Conservation (phyloP, 2,113 vertebrate genomes). For the Oenanthe melanoleuca region DNA sequence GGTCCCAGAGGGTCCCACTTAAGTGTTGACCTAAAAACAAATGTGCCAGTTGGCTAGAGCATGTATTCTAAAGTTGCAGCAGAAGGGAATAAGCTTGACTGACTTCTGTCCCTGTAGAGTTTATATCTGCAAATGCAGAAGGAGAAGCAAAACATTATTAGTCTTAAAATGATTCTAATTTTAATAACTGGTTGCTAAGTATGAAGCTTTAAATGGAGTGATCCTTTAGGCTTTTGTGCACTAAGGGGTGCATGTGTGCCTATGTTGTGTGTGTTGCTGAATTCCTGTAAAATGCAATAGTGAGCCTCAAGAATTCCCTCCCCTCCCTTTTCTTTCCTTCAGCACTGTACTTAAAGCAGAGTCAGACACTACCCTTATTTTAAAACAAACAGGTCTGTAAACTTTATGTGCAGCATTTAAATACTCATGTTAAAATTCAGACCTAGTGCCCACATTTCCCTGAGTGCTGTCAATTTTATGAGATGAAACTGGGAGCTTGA, state of each 20-base stretch:
- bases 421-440: slow-evolving; percentile 79
- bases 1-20: slow-evolving; percentile 75
- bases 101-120: slow-evolving; percentile 74
- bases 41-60: slow-evolving; percentile 78
- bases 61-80: slow-evolving; percentile 75
- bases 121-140: slow-evolving; percentile 78
- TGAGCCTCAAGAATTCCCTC: slow-evolving; percentile 42
- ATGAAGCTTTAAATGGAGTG: slow-evolving; percentile 15
- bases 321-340: slow-evolving; percentile 41
- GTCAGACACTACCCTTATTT: slow-evolving; percentile 72
- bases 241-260: neutral
- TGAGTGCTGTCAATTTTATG: slow-evolving; percentile 76
- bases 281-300: slow-evolving; percentile 51
- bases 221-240: slow-evolving; percentile 40
- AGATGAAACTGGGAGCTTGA: slow-evolving; percentile 72
- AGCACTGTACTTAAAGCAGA: slow-evolving; percentile 58
- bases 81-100: slow-evolving; percentile 80
- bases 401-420: slow-evolving; percentile 76
- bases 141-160: slow-evolving; percentile 76
- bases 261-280: neutral
- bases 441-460: slow-evolving; percentile 66
- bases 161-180: slow-evolving; percentile 73
- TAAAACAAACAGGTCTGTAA: slow-evolving; percentile 78
- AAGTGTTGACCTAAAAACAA: slow-evolving; percentile 85
- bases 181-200: slow-evolving; percentile 65